Conservation (phyloP, 2,113 vertebrate species). For the Tragelaphus scriptus region DNA sequence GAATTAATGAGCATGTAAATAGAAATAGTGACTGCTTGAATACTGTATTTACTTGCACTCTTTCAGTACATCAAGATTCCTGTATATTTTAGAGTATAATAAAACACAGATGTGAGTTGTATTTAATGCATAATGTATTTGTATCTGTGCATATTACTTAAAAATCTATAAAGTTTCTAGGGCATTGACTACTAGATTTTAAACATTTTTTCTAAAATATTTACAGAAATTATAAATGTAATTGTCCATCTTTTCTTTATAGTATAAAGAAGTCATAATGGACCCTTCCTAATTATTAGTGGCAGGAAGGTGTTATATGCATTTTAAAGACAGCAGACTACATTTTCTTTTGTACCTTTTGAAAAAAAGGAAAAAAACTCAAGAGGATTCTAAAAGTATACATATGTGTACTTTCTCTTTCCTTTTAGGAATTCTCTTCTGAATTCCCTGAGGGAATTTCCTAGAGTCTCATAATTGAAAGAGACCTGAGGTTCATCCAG, state of each 20-base stretch:
- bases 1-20: conserved; percentile 92
- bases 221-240: conserved; percentile 70
- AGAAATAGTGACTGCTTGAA: conserved; percentile 93
- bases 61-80: conserved; percentile 94
- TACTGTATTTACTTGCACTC: conserved; percentile 90
- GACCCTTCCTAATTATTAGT: conserved; percentile 59
- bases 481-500: conserved; percentile 67
- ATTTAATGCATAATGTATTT: conserved; percentile 87
- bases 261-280: conserved; percentile 59
- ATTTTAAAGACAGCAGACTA: conserved; percentile 64
- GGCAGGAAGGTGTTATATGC: conserved; percentile 55
- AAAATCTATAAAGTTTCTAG: conserved; percentile 73
- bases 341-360: conserved; percentile 72
- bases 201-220: conserved; percentile 70
- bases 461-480: conserved; percentile 73
- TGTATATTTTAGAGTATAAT: conserved; percentile 99
- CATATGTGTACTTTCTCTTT: conserved; percentile 70
- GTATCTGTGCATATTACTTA: conserved; percentile 75
- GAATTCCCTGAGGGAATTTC: conserved; percentile 74
- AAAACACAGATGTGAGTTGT: conserved; percentile 94
- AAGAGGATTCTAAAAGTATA: conserved; percentile 69
- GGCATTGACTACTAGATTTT: conserved; percentile 74
- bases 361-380: conserved; percentile 50
- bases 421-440: conserved; percentile 73
- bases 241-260: conserved; percentile 69